These are phyloP conservation scores for Thaumatotibia leucotreta DNA, from an alignment of 1,140 invertebrate species.

Conservation along the genomic window DNA sequence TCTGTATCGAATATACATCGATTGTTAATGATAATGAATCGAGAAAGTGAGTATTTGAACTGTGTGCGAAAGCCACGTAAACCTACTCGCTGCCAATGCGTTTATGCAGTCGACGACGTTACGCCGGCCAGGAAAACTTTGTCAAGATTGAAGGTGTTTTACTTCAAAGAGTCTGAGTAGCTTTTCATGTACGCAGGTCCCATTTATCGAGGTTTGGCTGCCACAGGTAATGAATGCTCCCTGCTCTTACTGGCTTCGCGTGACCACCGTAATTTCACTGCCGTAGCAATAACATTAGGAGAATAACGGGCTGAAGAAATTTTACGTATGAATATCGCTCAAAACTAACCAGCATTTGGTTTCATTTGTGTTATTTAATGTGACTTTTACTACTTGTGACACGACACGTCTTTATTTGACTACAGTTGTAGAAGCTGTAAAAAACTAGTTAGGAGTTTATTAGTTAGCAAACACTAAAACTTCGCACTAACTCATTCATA, in stretches of 20 bases:
- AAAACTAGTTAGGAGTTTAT: neutral
- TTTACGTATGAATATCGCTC: conserved; percentile 3
- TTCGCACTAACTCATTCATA: too few species aligned
- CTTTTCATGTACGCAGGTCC: too few species aligned
- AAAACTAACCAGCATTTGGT: neutral
- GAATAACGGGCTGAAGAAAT: conserved; percentile 6
- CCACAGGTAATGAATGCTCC: neutral
- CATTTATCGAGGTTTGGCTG: neutral
- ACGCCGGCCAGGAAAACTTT: too few species aligned
- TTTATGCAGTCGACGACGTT: too few species aligned
- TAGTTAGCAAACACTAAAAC: neutral
- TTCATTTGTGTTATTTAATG: neutral
- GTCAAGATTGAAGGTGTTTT: too few species aligned
- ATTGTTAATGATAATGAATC: too few species aligned
- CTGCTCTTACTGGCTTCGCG: neutral
- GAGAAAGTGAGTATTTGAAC: too few species aligned
- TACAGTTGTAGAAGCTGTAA: neutral
- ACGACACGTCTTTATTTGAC: neutral
- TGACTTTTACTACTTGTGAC: neutral
- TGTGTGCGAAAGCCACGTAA: too few species aligned
- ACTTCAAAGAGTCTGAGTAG: too few species aligned
- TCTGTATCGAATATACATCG: too few species aligned
- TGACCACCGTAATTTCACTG: neutral
- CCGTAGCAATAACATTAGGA: neutral
- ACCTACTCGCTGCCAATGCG: too few species aligned